These are phyloP conservation scores for Pithys albifrons DNA, from an alignment of 2,113 vertebrate genomes.

Conservation along the genomic window DNA sequence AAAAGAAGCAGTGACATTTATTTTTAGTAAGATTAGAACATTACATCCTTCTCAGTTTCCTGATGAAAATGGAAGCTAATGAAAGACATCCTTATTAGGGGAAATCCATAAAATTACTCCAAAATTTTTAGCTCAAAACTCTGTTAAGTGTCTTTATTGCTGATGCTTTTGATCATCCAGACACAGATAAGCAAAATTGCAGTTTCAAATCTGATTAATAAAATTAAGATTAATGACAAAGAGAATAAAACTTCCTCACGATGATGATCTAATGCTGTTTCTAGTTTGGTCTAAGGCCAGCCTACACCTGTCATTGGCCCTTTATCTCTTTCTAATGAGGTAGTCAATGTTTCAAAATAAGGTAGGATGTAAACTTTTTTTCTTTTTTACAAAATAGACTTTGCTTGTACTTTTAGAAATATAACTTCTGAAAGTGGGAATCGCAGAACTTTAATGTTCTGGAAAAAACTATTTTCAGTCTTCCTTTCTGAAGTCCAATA, in stretches of 20 bases:
- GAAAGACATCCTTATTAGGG: neutral
- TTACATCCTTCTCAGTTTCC: neutral
- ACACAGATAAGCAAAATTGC: constrained; percentile 33
- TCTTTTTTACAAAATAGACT: neutral
- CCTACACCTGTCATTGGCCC: neutral
- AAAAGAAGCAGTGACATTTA: neutral
- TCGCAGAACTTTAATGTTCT: neutral
- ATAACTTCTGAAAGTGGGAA: neutral
- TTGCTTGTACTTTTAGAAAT: neutral
- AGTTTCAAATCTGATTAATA: constrained; percentile 62
- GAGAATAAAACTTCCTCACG: constrained; percentile 26
- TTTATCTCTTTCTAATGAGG: neutral
- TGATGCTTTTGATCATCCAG: constrained; percentile 32
- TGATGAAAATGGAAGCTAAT: neutral
- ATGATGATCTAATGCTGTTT: constrained; percentile 56
- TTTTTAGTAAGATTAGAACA: neutral
- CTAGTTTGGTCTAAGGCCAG: neutral
- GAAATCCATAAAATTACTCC: constrained; percentile 15
- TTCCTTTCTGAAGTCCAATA: neutral
- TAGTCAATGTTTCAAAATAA: neutral
- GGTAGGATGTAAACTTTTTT: neutral
- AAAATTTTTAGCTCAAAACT: constrained; percentile 38
- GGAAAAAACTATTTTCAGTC: too few species aligned
- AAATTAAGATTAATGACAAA: constrained; percentile 67
- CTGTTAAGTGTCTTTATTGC: constrained; percentile 21